Percentiles rank a stretch among this genome's conserved stretches.
phyloP scores from a whole-genome alignment of 2,113 vertebrate genomes.

The Lipotes vexillifer region DNA sequence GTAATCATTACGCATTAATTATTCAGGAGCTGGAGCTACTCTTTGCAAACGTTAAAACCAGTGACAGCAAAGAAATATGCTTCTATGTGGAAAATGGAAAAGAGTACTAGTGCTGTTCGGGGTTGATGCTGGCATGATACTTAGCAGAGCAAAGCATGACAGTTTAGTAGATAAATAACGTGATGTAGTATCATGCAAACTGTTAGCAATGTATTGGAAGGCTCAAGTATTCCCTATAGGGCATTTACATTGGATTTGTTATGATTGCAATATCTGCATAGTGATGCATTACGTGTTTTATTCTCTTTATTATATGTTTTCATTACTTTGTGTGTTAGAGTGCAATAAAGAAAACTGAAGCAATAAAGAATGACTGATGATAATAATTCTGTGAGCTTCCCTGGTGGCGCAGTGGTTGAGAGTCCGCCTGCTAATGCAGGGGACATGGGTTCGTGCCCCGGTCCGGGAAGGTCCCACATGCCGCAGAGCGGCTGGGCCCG shows the following conservation, averaged over 20 bases:
- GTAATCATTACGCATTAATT: constrained; percentile 64
- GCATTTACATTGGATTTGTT: constrained; percentile 75
- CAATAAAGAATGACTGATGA: constrained; percentile 75
- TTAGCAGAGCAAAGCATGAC: constrained; percentile 69
- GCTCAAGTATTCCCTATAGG: constrained; percentile 70
- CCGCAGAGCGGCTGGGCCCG: too few relatives aligned
- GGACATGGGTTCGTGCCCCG: too few relatives aligned
- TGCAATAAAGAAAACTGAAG: constrained; percentile 75
- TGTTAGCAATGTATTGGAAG: constrained; percentile 68
- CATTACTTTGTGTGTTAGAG: constrained; percentile 75
- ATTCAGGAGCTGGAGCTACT: constrained; percentile 61
- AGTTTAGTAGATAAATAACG: constrained; percentile 73
- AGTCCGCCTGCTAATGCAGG: too few relatives aligned
- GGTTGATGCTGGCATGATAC: constrained; percentile 58
- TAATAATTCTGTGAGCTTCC: constrained; percentile 75
- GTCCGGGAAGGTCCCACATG: too few relatives aligned
- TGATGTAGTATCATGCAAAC: constrained; percentile 69
- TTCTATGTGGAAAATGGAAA: constrained; percentile 8
- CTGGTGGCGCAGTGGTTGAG: too few relatives aligned
- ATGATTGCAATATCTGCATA: constrained; percentile 76
- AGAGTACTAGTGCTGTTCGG: neutral
- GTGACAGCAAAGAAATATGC: constrained; percentile 53
- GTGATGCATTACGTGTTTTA: constrained; percentile 75
- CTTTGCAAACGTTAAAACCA: constrained; percentile 63
- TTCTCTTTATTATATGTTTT: constrained; percentile 78